These are phyloP conservation scores for Lochmaea capreae DNA, from an alignment of 2,888 invertebrate genomes.

Conservation along the genomic window DNA sequence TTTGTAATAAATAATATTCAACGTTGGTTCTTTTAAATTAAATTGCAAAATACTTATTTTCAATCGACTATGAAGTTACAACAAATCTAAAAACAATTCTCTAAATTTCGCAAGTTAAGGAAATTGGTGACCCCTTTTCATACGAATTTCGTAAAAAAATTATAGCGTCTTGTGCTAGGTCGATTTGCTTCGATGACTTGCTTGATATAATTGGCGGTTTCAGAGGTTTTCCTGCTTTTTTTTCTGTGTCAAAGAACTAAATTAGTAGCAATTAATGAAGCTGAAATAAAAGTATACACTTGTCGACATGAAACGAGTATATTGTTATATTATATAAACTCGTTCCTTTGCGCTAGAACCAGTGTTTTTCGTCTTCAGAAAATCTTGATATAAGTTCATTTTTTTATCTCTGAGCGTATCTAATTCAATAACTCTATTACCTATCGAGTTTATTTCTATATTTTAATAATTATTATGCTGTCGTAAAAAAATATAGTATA, in stretches of 20 bases:
- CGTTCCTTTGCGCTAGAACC: too few species aligned
- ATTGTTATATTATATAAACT: too few species aligned
- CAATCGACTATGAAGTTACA: background rate
- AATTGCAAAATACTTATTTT: background rate
- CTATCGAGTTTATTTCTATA: too few species aligned
- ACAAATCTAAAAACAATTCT: background rate
- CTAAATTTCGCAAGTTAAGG: background rate
- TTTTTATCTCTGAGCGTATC: too few species aligned
- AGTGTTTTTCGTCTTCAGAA: too few species aligned
- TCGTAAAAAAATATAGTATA: too few species aligned
- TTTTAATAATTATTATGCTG: too few species aligned
- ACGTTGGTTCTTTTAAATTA: background rate
- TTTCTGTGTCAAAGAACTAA: background rate
- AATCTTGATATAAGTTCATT: too few species aligned
- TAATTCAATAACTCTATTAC: too few species aligned
- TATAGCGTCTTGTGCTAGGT: background rate
- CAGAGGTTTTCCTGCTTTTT: conserved; percentile 1
- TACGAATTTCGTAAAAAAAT: conserved; percentile 1
- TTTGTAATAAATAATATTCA: too few species aligned
- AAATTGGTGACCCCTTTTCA: background rate
- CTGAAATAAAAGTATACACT: background rate
- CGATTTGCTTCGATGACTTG: conserved; percentile 6
- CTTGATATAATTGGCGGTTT: background rate
- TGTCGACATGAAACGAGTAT: background rate
- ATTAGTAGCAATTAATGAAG: conserved; percentile 1